phyloP scores from a whole-genome alignment of 2,888 invertebrate genomes.

The Lydus trimaculatus region DNA sequence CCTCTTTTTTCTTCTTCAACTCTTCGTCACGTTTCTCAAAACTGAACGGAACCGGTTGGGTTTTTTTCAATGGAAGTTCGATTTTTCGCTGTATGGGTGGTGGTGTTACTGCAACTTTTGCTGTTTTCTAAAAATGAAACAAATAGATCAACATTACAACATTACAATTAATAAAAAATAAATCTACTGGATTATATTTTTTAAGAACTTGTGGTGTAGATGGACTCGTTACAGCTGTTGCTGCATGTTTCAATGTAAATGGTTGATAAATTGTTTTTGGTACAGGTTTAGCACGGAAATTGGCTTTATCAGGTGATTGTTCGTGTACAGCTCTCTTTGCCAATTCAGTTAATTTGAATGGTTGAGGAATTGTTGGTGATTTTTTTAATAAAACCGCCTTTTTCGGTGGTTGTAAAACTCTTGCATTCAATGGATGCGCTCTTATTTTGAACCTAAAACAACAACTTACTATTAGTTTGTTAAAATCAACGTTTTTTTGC shows the following conservation, averaged over 20 bases:
- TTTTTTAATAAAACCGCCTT: constrained; percentile 63
- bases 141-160: not conserved
- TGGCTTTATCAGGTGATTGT: constrained; percentile 1
- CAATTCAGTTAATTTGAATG: constrained; percentile 69
- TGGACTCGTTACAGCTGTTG: constrained; percentile 30
- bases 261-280: constrained; percentile 65
- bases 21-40: constrained; percentile 73
- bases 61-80: constrained; percentile 13
- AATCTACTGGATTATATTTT: constrained; percentile 10
- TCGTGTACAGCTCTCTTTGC: constrained; percentile 35
- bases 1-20: constrained; percentile 66
- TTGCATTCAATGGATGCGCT: constrained; percentile 70
- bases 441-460: constrained; percentile 67
- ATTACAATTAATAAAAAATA: not conserved
- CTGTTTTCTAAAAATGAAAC: not conserved
- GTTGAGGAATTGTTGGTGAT: constrained; percentile 67
- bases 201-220: constrained; percentile 38
- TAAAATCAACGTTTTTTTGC: not conserved
- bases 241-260: constrained; percentile 45
- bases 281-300: constrained; percentile 70
- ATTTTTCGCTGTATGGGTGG: not conserved
- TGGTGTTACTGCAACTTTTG: not conserved
- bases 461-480: constrained; percentile 19
- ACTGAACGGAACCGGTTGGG: constrained; percentile 67
- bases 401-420: constrained; percentile 64